Evolutionary conservation across 2,888 invertebrate genomes (phyloP), one percentile per base, ranked within the genome.

Genomic region (Machimus rusticus): DNA sequence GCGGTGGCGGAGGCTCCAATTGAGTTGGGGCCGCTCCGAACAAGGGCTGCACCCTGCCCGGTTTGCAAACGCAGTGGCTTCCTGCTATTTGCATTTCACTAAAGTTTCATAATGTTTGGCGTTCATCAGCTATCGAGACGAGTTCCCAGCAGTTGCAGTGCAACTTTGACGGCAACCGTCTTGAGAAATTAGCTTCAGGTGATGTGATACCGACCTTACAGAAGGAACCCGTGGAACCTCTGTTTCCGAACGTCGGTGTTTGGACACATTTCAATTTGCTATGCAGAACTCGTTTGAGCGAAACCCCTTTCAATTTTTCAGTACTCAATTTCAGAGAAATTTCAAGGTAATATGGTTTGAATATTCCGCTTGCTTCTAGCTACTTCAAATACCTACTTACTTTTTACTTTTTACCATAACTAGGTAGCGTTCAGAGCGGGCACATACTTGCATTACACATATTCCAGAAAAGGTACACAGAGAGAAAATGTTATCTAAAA

Each of bases 91-190:
- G 81, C 81, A 55, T 81, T 51, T 51, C 34, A 31, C 81, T 55
- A 81, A 81, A 81, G 51, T 81, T 81, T 81, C 55, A 81, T 81
- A 51, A 14, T 81, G 55, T 81, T 81, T 81, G 81, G 31, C 51
- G 55, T 81, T 81, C 81, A 55, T 81, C 81, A 81, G 55, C 51
- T 55, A 55, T 55, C 31, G 81, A 81, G 55, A 81, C 51, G 46
- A 31, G 0, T 39, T 43, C 8, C n/a, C 28, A 12, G n/a, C 5
- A 51, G 28, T 66, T 66, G 66, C 66, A 66, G 23, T 66, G 66
- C 66, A 55, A 81, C 39, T 81, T 81, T 81, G 46, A 37, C 31
- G 23, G 81, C n/a, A 31, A 16, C 34, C 51, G 51, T 81, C 81
- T 55, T 81, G 43, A 28, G 55, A 81, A 81, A 81, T 81, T 81